Evolutionary conservation across 1,140 invertebrate genomes (phyloP).

Genomic region (Leptinotarsa defecta): DNA sequence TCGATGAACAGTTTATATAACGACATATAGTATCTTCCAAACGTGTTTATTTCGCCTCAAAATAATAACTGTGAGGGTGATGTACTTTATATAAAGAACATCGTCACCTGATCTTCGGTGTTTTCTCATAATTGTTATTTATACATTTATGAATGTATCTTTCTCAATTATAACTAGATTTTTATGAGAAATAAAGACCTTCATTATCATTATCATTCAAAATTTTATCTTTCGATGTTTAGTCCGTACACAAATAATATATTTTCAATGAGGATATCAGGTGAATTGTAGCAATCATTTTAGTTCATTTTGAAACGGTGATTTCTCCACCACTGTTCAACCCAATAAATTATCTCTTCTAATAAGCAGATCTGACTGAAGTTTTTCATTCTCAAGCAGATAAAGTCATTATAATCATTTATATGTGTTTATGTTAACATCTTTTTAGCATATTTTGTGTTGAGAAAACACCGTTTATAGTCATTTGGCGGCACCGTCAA

Average conservation of each 20-base stretch:
- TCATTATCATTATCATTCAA: not conserved
- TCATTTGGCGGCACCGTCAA: constrained; percentile 8
- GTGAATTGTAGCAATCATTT: not conserved
- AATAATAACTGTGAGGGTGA: no score
- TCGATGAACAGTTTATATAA: no score
- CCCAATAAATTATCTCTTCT: constrained; percentile 13
- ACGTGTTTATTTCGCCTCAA: no score
- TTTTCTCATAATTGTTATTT: no score
- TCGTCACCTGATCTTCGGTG: no score
- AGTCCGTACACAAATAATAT: no score
- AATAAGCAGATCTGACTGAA: constrained; percentile 11
- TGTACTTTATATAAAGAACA: no score
- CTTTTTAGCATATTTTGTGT: constrained; percentile 22
- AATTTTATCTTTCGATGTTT: not conserved
- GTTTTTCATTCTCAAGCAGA: not conserved
- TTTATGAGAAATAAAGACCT: not conserved
- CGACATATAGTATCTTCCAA: no score
- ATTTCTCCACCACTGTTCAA: not conserved
- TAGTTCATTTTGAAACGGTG: not conserved
- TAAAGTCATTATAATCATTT: constrained; percentile 18
- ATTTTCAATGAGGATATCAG: no score
- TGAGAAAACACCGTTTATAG: constrained; percentile 6
- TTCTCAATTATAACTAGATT: not conserved
- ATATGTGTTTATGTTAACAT: constrained; percentile 18
- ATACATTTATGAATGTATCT: not conserved